Base-by-base conservation (phyloP, 2,888 invertebrate genomes). In the Scrobipalpa costella region DNA sequence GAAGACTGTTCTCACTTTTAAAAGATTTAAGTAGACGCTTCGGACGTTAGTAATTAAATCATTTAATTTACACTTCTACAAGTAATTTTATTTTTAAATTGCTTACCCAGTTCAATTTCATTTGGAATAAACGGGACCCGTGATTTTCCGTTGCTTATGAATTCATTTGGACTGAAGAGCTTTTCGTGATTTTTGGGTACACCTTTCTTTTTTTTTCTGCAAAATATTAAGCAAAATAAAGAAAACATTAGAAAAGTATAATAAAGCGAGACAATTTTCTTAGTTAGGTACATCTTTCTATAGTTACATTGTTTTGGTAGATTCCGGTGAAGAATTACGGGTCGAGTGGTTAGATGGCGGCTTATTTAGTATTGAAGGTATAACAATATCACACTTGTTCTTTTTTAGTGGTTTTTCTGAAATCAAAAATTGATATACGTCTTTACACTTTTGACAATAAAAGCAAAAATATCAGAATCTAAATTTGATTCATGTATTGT, bases 121-220 rank as follows among this genome's bases (percentile, higher is more conserved):
- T 49, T 50, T 17, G 61, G 61, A n/a, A 61, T 15, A 11, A 15
- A 27, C 17, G 61, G 50, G 17, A 34, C 49, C 6, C 50, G 15
- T 17, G 36, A 11, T 36, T 50, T 61, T 15, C 49, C 40, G 38
- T n/a, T 9, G 27, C 27, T 13, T 8, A 60, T 38, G n/a, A 52
- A 21, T 27, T 19, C 19, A 52, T 52, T 21, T 2, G 19, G 21
- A 52, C 17, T 52, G 21, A 2, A 21, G 19, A 21, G 1, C 11
- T 44, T 44, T 15, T 44, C 44, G 7, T 1, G 44, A 0, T 0
- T n/a, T n/a, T 15, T 1, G n/a, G 6, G 44, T 15, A 0, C 3
- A 9, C 5, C 21, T 78, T 81, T 82, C 69, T 83, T 86, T 71
- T 81, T 80, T 67, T 79, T 84, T 68, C 75, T 78, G 69, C 5